Base-by-base conservation (phyloP, 2,888 invertebrate genomes). In the Cryptocephalus moraei region DNA sequence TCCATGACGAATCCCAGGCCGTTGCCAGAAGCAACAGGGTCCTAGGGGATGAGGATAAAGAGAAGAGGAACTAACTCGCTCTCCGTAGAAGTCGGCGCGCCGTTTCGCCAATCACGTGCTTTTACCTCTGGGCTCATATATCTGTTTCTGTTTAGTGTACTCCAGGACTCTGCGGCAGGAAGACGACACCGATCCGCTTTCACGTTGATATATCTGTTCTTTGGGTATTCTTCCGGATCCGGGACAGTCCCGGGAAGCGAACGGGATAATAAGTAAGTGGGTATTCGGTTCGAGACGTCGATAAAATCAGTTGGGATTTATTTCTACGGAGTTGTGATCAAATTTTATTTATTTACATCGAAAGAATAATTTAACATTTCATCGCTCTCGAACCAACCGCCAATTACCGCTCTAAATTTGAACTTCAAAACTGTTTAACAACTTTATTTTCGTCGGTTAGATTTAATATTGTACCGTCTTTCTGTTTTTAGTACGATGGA, bases 401-500 rank as follows among this genome's bases (percentile, higher is more conserved):
- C n/a, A 11, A 36, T 36, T 36, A 11, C 6, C 36, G 12, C 36
- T 36, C 4, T 6, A 36, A 36, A 36, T 36, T 36, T 12, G 36
- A 11, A 36, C 36, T 36, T 22, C 22, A 22, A 22, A 22, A 22
- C 22, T 22, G 6, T 22, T 22, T 22, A 22, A 22, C 22, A 6
- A 22, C 22, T 22, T 22, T 22, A 22, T 22, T 6, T 22, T 22
- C 2, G 22, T 22, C 22, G 6, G 22, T 6, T 22, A 2, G 22
- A 22, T 22, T 22, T 2, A 22, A 4, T 22, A 22, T 6, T 6
- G 3, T 22, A 22, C 6, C 22, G 2, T 22, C 22, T 22, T 22
- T 22, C 22, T 22, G 22, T 22, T 4, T 22, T 22, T 22, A 22
- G 22, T 22, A 22, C 22, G 12, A 70, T 76, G 67, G 72, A 70